phyloP scores from a whole-genome alignment of 2,888 invertebrate species.

The Conus canariensis region DNA sequence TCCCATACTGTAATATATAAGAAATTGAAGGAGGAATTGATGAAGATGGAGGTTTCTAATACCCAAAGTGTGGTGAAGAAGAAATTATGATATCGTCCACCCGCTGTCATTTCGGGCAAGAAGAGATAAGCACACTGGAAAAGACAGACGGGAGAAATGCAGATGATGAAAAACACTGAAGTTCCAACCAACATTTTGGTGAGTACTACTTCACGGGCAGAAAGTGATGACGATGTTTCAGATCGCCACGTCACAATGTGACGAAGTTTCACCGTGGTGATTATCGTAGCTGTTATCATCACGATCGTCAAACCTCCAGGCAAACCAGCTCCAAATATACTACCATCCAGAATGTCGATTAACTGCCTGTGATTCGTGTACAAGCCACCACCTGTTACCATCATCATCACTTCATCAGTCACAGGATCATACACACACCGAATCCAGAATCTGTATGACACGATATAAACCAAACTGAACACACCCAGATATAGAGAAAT shows the following conservation, averaged over 20 bases:
- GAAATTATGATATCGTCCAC: background rate
- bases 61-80: background rate
- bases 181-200: constrained; percentile 7
- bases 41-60: background rate
- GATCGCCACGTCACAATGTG: background rate
- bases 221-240: background rate
- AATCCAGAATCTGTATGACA: background rate
- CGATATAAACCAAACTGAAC: background rate
- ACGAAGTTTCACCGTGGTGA: constrained; percentile 16
- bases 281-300: background rate
- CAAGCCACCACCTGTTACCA: background rate
- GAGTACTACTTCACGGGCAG: background rate
- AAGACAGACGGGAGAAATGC: background rate
- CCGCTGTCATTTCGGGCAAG: background rate
- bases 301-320: background rate
- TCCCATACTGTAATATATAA: background rate
- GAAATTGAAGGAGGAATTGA: background rate
- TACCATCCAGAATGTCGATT: background rate
- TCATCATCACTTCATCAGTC: background rate
- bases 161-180: background rate
- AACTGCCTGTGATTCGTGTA: background rate
- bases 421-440: background rate
- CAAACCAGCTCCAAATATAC: background rate
- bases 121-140: background rate
- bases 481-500: background rate